Conservation (phyloP, 2,113 vertebrate genomes). For the Nesogale talazaci region DNA sequence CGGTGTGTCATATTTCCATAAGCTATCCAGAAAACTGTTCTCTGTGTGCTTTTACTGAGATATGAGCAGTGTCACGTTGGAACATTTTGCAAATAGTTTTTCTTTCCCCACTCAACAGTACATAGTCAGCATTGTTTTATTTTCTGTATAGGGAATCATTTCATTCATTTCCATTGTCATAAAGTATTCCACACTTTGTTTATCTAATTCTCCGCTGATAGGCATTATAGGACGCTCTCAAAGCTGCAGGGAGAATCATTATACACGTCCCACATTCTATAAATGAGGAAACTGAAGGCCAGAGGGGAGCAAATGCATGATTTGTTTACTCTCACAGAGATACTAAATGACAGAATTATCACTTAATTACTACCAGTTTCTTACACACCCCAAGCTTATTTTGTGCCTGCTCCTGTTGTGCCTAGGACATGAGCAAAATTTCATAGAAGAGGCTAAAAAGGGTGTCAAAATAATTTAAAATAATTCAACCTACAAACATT, state of each 20-base stretch:
- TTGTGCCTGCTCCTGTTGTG: not conserved
- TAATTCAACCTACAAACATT: not conserved
- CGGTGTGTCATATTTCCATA: not conserved
- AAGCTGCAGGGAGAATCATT: not conserved
- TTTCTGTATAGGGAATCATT: not conserved
- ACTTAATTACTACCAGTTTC: accelerated
- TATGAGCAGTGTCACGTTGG: not conserved
- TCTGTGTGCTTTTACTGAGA: not conserved
- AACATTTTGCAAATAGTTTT: not conserved
- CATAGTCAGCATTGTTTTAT: not conserved
- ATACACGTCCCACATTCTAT: no score
- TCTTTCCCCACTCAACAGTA: not conserved
- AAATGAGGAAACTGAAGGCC: not conserved
- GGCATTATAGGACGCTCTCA: not conserved
- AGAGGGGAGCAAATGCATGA: not conserved
- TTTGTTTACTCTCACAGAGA: not conserved
- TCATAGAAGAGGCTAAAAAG: not conserved
- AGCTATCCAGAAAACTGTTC: not conserved
- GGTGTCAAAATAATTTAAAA: not conserved
- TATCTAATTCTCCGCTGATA: not conserved
- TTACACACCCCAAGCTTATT: no score
- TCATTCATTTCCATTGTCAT: not conserved
- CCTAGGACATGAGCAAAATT: not conserved
- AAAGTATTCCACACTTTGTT: not conserved
- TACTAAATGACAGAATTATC: not conserved